These are phyloP conservation scores for Propithecus deckenii DNA, from an alignment of 2,797 vertebrate species.

Conservation along the genomic window DNA sequence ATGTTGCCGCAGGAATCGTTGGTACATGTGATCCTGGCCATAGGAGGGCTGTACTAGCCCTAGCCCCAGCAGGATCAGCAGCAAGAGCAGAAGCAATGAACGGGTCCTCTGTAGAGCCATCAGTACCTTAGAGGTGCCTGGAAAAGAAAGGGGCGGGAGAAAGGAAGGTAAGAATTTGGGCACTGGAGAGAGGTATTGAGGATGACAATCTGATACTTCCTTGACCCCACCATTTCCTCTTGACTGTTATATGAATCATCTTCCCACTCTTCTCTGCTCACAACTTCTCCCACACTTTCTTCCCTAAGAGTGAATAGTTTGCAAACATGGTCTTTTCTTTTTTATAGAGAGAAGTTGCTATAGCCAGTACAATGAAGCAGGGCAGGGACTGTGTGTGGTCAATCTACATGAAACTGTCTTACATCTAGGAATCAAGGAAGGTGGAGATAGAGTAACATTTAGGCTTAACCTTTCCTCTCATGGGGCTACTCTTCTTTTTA, in stretches of 20 bases:
- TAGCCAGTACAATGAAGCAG: background rate
- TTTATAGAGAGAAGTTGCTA: background rate
- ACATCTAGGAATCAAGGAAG: background rate
- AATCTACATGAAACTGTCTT: background rate
- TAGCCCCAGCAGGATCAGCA: slow-evolving; percentile 65
- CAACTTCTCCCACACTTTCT: background rate
- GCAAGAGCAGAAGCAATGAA: slow-evolving; percentile 54
- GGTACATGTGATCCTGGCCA: slow-evolving; percentile 57
- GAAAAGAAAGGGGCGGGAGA: background rate
- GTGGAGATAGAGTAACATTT: background rate
- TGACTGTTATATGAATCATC: background rate
- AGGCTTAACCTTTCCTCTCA: background rate
- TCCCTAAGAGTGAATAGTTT: background rate
- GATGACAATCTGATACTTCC: background rate
- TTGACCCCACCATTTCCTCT: background rate
- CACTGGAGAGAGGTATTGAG: background rate
- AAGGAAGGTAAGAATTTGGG: background rate
- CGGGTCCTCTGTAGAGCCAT: slow-evolving; percentile 45
- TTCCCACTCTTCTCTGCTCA: background rate
- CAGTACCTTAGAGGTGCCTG: background rate
- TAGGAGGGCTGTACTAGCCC: slow-evolving; percentile 50
- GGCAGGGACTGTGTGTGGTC: background rate
- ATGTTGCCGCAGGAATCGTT: slow-evolving; percentile 69
- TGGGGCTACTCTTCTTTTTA: background rate
- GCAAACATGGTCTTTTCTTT: background rate